These are phyloP conservation scores for Hippocampus abdominalis DNA, from an alignment of 2,113 vertebrate species.

Conservation along the genomic window DNA sequence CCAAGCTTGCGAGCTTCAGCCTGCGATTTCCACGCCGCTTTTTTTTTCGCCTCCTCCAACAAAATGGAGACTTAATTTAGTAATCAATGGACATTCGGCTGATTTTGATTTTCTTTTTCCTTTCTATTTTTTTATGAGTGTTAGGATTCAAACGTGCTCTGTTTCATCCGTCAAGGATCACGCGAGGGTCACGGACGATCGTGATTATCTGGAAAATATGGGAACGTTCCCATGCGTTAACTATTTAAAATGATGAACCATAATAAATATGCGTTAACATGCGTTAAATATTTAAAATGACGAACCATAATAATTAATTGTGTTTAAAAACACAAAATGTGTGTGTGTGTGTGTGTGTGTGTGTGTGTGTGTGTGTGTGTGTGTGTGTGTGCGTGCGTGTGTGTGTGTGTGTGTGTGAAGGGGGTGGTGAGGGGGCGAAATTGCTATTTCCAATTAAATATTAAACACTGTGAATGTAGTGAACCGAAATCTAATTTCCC, in stretches of 20 bases:
- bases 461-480: background rate
- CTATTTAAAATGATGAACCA: conserved; percentile 1
- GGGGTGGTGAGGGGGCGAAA: background rate
- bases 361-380: too few species aligned
- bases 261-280: background rate
- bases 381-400: background rate
- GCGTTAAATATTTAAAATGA: background rate
- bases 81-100: conserved; percentile 23
- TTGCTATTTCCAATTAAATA: background rate
- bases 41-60: conserved; percentile 15
- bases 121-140: background rate
- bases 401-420: background rate
- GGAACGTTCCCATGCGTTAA: background rate
- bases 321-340: background rate
- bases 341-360: background rate
- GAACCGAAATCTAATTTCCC: background rate
- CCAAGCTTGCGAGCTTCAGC: background rate
- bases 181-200: background rate
- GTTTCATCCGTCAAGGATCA: conserved; percentile 10
- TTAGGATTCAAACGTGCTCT: background rate
- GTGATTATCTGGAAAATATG: conserved; percentile 13
- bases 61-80: conserved; percentile 37
- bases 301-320: background rate
- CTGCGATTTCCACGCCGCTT: conserved; percentile 38
- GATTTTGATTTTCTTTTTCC: too few species aligned